These are phyloP conservation scores for Matsumyia berberina DNA, from an alignment of 2,888 invertebrate species.

Conservation along the genomic window DNA sequence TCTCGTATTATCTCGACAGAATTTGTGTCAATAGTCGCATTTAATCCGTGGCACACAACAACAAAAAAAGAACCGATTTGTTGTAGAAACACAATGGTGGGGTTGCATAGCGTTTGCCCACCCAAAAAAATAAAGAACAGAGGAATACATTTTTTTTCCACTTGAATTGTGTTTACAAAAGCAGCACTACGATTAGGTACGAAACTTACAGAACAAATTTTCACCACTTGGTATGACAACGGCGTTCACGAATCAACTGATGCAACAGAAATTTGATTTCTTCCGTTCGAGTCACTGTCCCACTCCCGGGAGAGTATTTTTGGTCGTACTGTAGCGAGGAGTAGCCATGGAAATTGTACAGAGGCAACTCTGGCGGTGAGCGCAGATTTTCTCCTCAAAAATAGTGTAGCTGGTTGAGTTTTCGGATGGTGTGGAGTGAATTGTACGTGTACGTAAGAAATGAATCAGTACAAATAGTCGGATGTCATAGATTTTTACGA, in stretches of 20 bases:
- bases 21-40: conserved; percentile 30
- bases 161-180: conserved; percentile 33
- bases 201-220: conserved; percentile 51
- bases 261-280: conserved; percentile 1
- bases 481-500: too few species aligned
- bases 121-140: conserved; percentile 23
- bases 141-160: conserved; percentile 9
- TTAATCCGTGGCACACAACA: conserved; percentile 10
- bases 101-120: conserved; percentile 34
- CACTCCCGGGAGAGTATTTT: not conserved
- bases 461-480: not conserved
- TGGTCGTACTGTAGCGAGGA: not conserved
- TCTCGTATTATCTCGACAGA: conserved; percentile 12
- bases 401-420: not conserved
- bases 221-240: conserved; percentile 7
- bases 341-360: not conserved
- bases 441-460: not conserved
- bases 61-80: conserved; percentile 24
- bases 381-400: not conserved
- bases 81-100: conserved; percentile 36
- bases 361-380: not conserved
- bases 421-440: too few species aligned
- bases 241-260: conserved; percentile 51
- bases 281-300: not conserved
- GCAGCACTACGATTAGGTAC: not conserved